These are phyloP conservation scores for Ceratitis capitata DNA, from an alignment of 1,140 invertebrate genomes.

Conservation along the genomic window DNA sequence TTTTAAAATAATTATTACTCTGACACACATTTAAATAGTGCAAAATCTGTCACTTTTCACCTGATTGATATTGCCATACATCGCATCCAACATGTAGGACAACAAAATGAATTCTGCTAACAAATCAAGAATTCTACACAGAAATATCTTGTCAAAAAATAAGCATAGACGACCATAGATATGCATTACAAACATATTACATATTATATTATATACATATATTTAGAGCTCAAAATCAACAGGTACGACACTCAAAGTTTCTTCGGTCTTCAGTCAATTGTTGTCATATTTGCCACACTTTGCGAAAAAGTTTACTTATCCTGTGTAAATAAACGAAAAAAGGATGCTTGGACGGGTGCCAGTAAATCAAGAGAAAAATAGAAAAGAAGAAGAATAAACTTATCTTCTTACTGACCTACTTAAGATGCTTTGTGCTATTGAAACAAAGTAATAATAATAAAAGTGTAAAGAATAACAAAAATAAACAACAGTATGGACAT, in stretches of 20 bases:
- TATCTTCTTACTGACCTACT: constrained; percentile 31
- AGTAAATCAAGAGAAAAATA: not conserved
- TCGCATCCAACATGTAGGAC: constrained; percentile 20
- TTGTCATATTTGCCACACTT: not conserved
- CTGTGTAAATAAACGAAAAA: not conserved
- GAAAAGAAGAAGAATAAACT: not conserved
- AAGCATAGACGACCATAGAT: not conserved
- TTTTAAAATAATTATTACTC: no score
- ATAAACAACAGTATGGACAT: not conserved
- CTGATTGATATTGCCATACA: no score
- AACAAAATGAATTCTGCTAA: constrained; percentile 13
- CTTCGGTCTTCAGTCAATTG: not conserved
- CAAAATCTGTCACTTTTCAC: no score
- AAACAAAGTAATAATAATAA: constrained; percentile 31
- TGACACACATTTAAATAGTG: no score
- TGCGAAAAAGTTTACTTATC: constrained; percentile 3
- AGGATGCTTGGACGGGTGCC: not conserved
- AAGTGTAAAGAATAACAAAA: not conserved
- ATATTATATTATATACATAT: no score
- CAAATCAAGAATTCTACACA: not conserved
- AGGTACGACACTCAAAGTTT: constrained; percentile 4
- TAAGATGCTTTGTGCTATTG: not conserved
- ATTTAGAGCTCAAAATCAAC: not conserved
- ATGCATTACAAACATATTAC: no score
- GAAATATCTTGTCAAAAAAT: not conserved